These are phyloP conservation scores for Nomada fucata DNA, from an alignment of 2,888 invertebrate species.

Conservation along the genomic window DNA sequence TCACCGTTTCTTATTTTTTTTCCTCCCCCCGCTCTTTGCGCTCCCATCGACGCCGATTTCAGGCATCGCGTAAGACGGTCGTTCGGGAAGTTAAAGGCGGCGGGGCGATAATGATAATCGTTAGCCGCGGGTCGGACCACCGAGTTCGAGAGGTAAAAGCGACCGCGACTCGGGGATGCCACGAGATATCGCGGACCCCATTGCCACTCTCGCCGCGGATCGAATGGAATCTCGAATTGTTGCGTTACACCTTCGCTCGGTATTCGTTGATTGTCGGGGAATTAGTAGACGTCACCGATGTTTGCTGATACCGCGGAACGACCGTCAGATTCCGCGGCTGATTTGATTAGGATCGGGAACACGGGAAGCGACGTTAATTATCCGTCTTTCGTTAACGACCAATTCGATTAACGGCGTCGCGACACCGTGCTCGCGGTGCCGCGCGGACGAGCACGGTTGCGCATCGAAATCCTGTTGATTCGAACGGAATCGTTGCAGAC, in stretches of 20 bases:
- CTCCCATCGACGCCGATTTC: slow-evolving; percentile 70
- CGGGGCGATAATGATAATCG: slow-evolving; percentile 75
- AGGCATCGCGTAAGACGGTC: slow-evolving; percentile 77
- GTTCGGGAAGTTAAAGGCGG: slow-evolving; percentile 65
- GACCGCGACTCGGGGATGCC: slow-evolving; percentile 29
- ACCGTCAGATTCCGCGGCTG: slow-evolving; percentile 38
- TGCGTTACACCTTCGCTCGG: slow-evolving; percentile 10
- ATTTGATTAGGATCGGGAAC: slow-evolving; percentile 48
- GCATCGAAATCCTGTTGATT: not conserved
- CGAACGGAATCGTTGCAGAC: not conserved
- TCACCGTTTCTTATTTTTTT: not conserved
- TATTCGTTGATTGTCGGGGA: slow-evolving; percentile 51
- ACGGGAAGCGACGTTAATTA: slow-evolving; percentile 15
- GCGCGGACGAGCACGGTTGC: not conserved
- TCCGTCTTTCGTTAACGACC: not conserved
- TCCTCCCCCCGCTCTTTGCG: not conserved
- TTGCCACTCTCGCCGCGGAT: slow-evolving; percentile 37
- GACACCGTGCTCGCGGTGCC: not conserved
- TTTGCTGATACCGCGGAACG: slow-evolving; percentile 43
- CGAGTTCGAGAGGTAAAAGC: slow-evolving; percentile 47
- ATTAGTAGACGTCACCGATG: slow-evolving; percentile 13
- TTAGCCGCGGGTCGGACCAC: slow-evolving; percentile 67
- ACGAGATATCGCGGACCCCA: slow-evolving; percentile 45
- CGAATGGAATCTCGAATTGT: slow-evolving; percentile 52
- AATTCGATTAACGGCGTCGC: not conserved